Conservation (phyloP, 2,113 vertebrate genomes). For the Cariama cristata region DNA sequence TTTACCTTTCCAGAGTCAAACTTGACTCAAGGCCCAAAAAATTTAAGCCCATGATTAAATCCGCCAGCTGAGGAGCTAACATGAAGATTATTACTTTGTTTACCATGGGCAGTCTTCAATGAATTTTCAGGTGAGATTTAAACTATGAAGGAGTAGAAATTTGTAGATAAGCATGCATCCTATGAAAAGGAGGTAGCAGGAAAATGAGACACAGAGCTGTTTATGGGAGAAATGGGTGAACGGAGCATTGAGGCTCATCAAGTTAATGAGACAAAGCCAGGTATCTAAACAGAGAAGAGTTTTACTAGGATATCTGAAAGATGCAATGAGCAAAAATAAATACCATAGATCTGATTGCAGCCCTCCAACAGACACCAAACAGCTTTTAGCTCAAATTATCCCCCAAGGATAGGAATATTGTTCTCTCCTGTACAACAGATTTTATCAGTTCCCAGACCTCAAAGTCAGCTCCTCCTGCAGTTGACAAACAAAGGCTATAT, state of each 20-base stretch:
- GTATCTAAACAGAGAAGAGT: not conserved
- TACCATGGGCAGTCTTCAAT: not conserved
- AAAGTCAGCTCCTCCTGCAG: not conserved
- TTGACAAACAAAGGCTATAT: not conserved
- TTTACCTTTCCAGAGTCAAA: not conserved
- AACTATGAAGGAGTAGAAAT: not conserved
- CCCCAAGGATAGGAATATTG: not conserved
- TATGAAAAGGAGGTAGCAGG: not conserved
- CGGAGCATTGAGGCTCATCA: not conserved
- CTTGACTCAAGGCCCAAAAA: not conserved
- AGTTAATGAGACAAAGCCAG: conserved; percentile 17
- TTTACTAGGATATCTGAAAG: not conserved
- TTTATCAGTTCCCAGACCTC: not conserved
- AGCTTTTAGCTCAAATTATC: conserved; percentile 1
- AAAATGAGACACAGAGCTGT: not conserved
- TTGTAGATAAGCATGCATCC: not conserved
- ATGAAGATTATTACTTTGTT: not conserved
- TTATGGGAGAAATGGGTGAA: not conserved
- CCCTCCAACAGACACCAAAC: not conserved
- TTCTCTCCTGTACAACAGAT: not conserved
- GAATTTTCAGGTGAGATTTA: not conserved
- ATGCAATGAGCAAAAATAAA: conserved; percentile 9
- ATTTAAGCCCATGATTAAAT: not conserved
- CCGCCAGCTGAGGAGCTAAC: not conserved
- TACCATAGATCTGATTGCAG: not conserved